Base-by-base conservation (phyloP, 2,888 invertebrate species). In the Chrysodeixis includens region DNA sequence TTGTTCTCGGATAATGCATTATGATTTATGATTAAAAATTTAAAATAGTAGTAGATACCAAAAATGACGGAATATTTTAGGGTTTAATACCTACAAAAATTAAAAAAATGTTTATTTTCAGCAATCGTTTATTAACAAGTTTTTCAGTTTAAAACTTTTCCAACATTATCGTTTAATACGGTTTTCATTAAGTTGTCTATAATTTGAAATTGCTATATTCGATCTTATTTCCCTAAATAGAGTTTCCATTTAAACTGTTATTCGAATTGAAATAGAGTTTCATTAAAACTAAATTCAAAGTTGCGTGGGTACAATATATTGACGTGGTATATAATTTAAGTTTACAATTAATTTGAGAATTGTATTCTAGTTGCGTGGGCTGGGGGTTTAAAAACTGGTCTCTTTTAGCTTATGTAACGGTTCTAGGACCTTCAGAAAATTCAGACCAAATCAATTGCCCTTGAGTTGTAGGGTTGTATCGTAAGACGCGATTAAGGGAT, bases 381-480 rank as follows among this genome's bases (percentile, higher is more conserved):
- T 14, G n/a, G 5, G 7, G 14, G 1, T n/a, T n/a, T 6, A 40
- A 14, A 40, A 14, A 14, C 14, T 40, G n/a, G 14, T n/a, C n/a
- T 40, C 40, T 40, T 40, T 40, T n/a, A 14, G n/a, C n/a, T n/a
- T 40, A 3, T n/a, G 12, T 40, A n/a, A 40, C 40, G 5, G 12
- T 35, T n/a, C n/a, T n/a, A 40, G n/a, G n/a, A 40, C 40, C n/a
- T 40, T 40, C n/a, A 14, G 12, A 35, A n/a, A 40, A 40, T 40
- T 40, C n/a, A 40, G 40, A n/a, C n/a, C n/a, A 40, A 40, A 40
- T 40, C 40, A 40, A 40, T 40, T 40, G 40, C 40, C 40, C 40
- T 40, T 40, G n/a, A n/a, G 40, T 40, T 40, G 40, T 40, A 40
- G 40, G 40, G 14, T 40, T n/a, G n/a, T 14, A 35, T 14, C 35